These are phyloP conservation scores for Eueides isabella DNA, from an alignment of 1,140 invertebrate genomes.

Conservation along the genomic window DNA sequence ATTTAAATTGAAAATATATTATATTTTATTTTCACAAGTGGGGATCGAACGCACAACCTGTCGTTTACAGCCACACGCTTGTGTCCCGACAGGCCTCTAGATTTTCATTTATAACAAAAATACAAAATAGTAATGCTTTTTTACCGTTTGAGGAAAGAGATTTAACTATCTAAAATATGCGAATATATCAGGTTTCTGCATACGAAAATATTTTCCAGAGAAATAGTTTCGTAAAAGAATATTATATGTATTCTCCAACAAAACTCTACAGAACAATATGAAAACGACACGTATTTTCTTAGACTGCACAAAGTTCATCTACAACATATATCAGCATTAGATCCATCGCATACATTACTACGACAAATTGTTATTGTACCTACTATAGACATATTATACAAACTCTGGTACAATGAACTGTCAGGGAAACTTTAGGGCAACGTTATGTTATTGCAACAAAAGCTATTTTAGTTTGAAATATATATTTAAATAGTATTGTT, in stretches of 20 bases:
- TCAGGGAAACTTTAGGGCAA: neutral
- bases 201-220: too few relatives aligned
- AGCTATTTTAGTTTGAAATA: conserved; percentile 7
- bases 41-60: too few relatives aligned
- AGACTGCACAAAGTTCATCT: conserved; percentile 5
- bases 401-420: conserved; percentile 18
- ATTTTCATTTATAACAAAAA: too few relatives aligned
- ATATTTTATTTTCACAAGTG: too few relatives aligned
- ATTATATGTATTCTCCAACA: neutral
- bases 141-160: too few relatives aligned
- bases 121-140: too few relatives aligned
- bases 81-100: too few relatives aligned
- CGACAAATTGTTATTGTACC: conserved; percentile 30
- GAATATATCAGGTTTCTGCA: too few relatives aligned
- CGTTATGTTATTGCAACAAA: neutral
- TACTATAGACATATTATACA: conserved; percentile 18
- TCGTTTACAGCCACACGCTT: too few relatives aligned
- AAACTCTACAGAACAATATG: conserved; percentile 13
- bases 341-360: conserved; percentile 18
- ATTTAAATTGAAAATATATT: too few relatives aligned
- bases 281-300: conserved; percentile 5
- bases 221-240: too few relatives aligned
- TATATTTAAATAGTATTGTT: conserved; percentile 14
- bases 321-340: conserved; percentile 27
- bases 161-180: too few relatives aligned